Conservation (phyloP, 2,888 invertebrate species). For the Cerastis leucographa region DNA sequence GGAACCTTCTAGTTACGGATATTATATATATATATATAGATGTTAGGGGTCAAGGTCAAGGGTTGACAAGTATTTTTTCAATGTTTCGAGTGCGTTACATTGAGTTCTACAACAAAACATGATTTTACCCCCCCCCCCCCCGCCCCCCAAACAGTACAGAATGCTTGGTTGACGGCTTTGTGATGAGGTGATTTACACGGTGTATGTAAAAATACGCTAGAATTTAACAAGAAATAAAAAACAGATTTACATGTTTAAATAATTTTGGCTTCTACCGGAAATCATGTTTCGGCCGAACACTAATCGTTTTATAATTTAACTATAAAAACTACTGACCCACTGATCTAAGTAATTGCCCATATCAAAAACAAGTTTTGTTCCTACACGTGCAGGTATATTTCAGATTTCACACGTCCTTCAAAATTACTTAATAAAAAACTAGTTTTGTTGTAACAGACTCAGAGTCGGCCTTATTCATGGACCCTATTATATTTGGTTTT, state of each 20-base stretch:
- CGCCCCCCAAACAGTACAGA: no score
- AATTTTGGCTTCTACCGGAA: no score
- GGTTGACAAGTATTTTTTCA: no score
- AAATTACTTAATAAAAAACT: constrained; percentile 2
- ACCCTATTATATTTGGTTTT: constrained; percentile 15
- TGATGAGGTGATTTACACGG: no score
- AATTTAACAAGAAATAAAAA: not conserved
- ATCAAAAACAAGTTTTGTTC: constrained; percentile 26
- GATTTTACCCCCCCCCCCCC: no score
- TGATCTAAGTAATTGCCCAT: constrained; percentile 13
- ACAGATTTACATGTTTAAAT: not conserved
- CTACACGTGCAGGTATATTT: not conserved
- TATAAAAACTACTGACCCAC: constrained; percentile 14
- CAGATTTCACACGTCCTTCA: constrained; percentile 30
- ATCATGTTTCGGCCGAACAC: not conserved
- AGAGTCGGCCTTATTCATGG: not conserved
- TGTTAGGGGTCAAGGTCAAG: no score
- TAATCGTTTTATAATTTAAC: not conserved
- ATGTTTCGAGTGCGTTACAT: no score
- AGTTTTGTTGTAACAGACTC: not conserved
- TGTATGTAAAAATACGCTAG: not conserved
- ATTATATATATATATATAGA: no score
- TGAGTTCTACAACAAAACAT: no score
- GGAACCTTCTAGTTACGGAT: no score
- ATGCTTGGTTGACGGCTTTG: no score